Evolutionary conservation across 2,888 invertebrate species (phyloP), one percentile per base, ranked within the genome.

Genomic region (Nomada flava): DNA sequence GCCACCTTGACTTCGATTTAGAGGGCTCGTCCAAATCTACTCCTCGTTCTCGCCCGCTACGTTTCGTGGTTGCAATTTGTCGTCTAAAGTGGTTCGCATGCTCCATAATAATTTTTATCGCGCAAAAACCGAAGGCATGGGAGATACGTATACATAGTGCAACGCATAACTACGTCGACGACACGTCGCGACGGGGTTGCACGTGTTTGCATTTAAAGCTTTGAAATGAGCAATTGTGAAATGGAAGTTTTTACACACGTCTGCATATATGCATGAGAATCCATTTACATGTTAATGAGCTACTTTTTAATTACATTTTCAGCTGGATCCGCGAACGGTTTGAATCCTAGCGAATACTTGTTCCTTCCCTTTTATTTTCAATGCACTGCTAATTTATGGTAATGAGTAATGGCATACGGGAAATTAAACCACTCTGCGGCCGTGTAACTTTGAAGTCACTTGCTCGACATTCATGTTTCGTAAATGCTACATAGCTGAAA

Each of bases 291-390:
- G 69, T 4, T 71, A 82, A 75, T 29, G 65, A 70, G 75, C 47
- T 65, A 80, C 63, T 73, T 67, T 71, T 68, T 80, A 80, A 81
- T 81, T 81, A 50, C 63, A 36, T 29, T 42, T 57, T 15, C n/a
- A n/a, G 59, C 36, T 65, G 62, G 36, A 73, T 63, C 26, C 70
- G 52, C 42, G 62, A 47, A 53, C 55, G 55, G 63, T 72, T 57
- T 44, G 9, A 23, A 44, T 71, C 79, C 47, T 70, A 26, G n/a
- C n/a, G 23, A 23, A 36, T 72, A 52, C 11, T 44, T 10, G 11
- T n/a, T 18, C 4, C n/a, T 2, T 20, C 26, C 29, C 26, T 29
- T 50, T 23, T 55, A 44, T 50, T 57, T 55, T 50, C 50, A 42
- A 59, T 42, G 13, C 42, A 42, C 62, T 69, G 63, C 44, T 69